Percentiles rank a stretch among this genome's conserved stretches.
These are phyloP conservation scores for Agrochola circellaris DNA, from an alignment of 2,888 invertebrate genomes.

Conservation along the genomic window DNA sequence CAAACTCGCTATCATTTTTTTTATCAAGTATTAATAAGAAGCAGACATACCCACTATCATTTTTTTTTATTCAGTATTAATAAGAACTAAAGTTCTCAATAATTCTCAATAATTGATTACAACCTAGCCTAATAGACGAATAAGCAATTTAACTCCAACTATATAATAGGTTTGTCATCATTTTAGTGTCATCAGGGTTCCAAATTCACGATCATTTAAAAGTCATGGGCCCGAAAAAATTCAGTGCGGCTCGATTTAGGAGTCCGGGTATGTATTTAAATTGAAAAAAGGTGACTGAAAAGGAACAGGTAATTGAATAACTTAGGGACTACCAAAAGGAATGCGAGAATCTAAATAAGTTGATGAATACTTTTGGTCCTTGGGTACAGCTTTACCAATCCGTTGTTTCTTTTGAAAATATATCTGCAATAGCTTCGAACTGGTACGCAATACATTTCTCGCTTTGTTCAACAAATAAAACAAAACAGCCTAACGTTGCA, in stretches of 20 bases:
- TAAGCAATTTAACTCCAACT: no score
- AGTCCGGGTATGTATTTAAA: not conserved
- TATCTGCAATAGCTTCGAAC: not conserved
- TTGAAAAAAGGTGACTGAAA: not conserved
- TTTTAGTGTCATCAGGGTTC: not conserved
- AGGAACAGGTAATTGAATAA: not conserved
- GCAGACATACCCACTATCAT: no score
- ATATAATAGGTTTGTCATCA: no score
- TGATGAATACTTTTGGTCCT: not conserved
- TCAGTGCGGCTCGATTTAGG: not conserved
- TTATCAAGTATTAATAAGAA: no score
- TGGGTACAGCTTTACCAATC: no score
- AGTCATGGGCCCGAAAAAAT: not conserved
- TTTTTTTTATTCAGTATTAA: not conserved
- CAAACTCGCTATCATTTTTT: not conserved
- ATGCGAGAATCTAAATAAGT: not conserved
- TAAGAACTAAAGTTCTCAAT: no score
- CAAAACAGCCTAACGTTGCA: not conserved
- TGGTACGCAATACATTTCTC: constrained; percentile 12
- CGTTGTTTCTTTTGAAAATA: not conserved
- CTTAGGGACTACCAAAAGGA: not conserved
- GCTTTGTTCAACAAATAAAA: not conserved
- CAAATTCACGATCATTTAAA: not conserved
- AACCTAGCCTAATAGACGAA: no score
- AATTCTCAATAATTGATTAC: no score